Evolutionary conservation across 1,140 invertebrate species (phyloP), one percentile per base, ranked within the genome.

Genomic region (Zaprionus capensis): DNA sequence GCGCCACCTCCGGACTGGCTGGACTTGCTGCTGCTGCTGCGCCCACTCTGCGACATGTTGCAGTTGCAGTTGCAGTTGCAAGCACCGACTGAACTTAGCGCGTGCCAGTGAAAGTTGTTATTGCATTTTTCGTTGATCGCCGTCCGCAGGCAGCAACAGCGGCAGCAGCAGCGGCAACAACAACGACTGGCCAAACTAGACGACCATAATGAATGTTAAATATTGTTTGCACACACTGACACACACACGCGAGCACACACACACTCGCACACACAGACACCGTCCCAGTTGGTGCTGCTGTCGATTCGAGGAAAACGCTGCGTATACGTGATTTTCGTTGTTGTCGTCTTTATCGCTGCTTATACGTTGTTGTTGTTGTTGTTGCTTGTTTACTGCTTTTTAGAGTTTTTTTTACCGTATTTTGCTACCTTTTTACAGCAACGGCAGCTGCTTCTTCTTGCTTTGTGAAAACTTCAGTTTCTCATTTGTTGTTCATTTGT

Each of bases 81-180:
- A 15, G 4, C 20, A 15, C 22, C 24, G 20, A 41, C 28, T 28
- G n/a, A 14, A 14, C 17, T 7, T 12, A 44, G 44, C 70, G 70
- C 62, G 53, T 73, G 66, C 49, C 82, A 87, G 83, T 86, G 83
- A 86, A 86, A 86, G 83, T 86, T 79, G 79, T 79, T 80, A 86
- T 75, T 85, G 82, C 82, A 85, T 85, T 82, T 78, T 56, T 44
- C 31, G 46, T 49, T 22, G 53, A 26, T 41, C 66, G 61, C 72
- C 62, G 61, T 76, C 58, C 62, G 59, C 55, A 51, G 44, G 44
- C 77, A 55, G 46, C 49, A 28, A 63, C 22, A 22, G 22, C 22
- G 22, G 22, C 17, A 22, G 44, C 76, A 55, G 38, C 49, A 28
- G 57, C 44, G 28, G 41, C 34, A 15, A 31, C 65, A 41, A 34